Evolutionary conservation across 2,888 invertebrate genomes (phyloP), one percentile per base, ranked within the genome.

Genomic region (Apotomis capreana): DNA sequence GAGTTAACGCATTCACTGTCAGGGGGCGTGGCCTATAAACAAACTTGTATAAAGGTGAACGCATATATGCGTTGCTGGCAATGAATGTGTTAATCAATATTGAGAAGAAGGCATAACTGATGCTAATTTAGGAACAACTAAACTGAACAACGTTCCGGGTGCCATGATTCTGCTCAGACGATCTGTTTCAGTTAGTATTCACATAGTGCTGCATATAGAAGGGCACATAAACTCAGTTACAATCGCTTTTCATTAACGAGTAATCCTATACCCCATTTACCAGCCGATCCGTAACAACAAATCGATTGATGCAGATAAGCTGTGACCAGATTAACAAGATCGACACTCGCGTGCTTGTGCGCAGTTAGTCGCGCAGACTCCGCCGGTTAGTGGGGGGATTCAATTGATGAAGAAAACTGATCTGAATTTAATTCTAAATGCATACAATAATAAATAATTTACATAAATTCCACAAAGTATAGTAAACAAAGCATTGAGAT

Each of bases 311-410:
- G 44, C 58, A 49, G 67, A 67, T 67, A 58, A 67, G 46, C 67
- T 67, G 58, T 58, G 58, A 59, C 58, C 67, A 59, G 59, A 68
- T 68, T 68, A 59, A 15, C 40, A 37, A 40, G 67, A 68, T 51
- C 51, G 57, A 68, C 62, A 62, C 10, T 69, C 36, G 69, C 69
- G 69, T 69, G 69, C 61, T 12, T 49, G 5, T 26, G 12, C 59
- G 36, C 46, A 44, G 68, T 69, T 62, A 69, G 36, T 69, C 13
- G n/a, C 46, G 9, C 12, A 13, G 40, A 15, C n/a, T n/a, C n/a
- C 51, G 46, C 3, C 40, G 26, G 44, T 40, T 40, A 5, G n/a
- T 46, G 36, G 13, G 44, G 12, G 10, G 26, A 52, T 60, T 60
- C n/a, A 52, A 52, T 52, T 44, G 44, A 40, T 9, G 5, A 8